These are phyloP conservation scores for Cinclus cinclus DNA, from an alignment of 2,113 vertebrate species.

Conservation along the genomic window DNA sequence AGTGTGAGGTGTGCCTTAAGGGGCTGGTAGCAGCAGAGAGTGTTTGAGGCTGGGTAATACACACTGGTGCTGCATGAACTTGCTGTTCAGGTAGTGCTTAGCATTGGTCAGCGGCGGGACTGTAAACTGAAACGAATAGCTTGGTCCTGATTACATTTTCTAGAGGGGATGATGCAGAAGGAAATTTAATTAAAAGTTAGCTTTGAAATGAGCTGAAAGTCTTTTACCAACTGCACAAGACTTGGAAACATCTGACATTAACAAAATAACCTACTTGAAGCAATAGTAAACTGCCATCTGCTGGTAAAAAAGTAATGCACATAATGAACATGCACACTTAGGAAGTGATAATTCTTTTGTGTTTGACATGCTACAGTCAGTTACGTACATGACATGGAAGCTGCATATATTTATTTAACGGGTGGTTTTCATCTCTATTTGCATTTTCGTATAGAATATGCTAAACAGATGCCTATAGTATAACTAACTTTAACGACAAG, in stretches of 20 bases:
- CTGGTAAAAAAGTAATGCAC: conserved; percentile 43
- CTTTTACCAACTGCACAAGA: neutral
- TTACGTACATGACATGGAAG: neutral
- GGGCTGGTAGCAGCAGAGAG: neutral
- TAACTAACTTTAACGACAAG: conserved; percentile 48
- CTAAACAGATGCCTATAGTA: conserved; percentile 55
- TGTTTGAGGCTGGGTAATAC: neutral
- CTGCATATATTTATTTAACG: conserved; percentile 51
- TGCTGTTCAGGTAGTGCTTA: neutral
- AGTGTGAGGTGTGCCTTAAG: neutral
- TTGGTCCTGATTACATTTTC: neutral
- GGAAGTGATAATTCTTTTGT: conserved; percentile 10
- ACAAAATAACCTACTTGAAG: conserved; percentile 43
- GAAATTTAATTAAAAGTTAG: neutral
- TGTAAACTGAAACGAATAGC: neutral
- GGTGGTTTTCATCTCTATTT: conserved; percentile 33
- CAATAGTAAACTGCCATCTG: conserved; percentile 70
- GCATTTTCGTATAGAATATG: conserved; percentile 61
- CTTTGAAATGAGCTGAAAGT: neutral
- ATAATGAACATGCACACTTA: neutral
- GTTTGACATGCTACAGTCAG: conserved; percentile 20
- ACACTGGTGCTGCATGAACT: neutral
- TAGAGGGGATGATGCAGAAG: neutral
- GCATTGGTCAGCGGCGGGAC: neutral
- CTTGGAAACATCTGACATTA: neutral